phyloP scores from a whole-genome alignment of 2,888 invertebrate species.

The Philereme vetulata region DNA sequence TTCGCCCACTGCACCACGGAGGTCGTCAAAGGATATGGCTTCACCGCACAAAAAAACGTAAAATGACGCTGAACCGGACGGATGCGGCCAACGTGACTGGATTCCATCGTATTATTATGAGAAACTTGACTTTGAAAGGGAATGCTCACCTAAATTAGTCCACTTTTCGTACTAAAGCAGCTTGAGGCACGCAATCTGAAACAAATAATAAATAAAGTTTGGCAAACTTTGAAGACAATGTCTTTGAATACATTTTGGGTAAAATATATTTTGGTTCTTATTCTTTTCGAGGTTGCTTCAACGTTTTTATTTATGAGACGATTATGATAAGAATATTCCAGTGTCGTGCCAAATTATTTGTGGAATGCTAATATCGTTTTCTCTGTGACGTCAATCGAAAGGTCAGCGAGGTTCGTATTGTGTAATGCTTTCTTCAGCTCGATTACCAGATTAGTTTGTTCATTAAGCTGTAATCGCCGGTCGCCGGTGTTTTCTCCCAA shows the following conservation, averaged over 20 bases:
- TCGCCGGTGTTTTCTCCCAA: too few relatives aligned
- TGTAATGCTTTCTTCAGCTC: slow-evolving; percentile 14
- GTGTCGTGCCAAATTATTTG: slow-evolving; percentile 31
- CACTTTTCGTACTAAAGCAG: slow-evolving; percentile 47
- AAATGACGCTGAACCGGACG: slow-evolving; percentile 46
- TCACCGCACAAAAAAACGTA: slow-evolving; percentile 20
- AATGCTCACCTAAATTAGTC: slow-evolving; percentile 54
- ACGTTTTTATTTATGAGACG: slow-evolving; percentile 6
- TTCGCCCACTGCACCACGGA: too few relatives aligned
- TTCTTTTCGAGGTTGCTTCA: neutral
- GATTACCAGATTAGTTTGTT: too few relatives aligned
- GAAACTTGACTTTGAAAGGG: slow-evolving; percentile 30
- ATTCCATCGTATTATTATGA: slow-evolving; percentile 40
- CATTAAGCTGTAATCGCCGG: too few relatives aligned
- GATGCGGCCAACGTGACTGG: slow-evolving; percentile 52
- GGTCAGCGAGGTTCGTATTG: slow-evolving; percentile 41
- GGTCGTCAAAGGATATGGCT: too few relatives aligned
- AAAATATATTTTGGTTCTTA: neutral
- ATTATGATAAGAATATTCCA: slow-evolving; percentile 13
- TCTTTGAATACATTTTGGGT: neutral
- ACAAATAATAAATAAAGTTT: slow-evolving; percentile 29
- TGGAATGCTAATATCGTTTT: slow-evolving; percentile 27
- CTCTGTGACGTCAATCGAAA: slow-evolving; percentile 38
- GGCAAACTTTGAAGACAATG: slow-evolving; percentile 1
- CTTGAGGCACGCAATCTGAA: slow-evolving; percentile 50